Evolutionary conservation across 2,888 invertebrate genomes (phyloP).

Genomic region (Tineola bisselliella): DNA sequence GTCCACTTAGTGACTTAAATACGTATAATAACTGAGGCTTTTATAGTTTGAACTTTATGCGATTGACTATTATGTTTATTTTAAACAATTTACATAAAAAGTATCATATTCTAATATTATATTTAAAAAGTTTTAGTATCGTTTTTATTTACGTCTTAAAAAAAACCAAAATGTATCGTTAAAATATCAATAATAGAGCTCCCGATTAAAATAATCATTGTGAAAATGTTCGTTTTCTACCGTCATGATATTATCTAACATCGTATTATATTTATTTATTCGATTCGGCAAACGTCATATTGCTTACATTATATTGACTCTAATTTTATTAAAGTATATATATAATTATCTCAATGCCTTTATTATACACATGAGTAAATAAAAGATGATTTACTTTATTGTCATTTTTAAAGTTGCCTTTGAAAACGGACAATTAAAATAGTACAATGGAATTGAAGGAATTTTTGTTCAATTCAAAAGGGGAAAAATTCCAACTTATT

Average conservation of each 20-base stretch:
- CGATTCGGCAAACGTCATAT: background rate
- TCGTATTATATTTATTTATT: background rate
- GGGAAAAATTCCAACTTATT: background rate
- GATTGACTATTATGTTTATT: too few species aligned
- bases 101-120: too few species aligned
- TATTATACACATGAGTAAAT: too few species aligned
- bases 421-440: background rate
- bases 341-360: too few species aligned
- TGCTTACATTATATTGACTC: background rate
- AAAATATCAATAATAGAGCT: background rate
- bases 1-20: too few species aligned
- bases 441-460: background rate
- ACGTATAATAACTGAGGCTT: too few species aligned
- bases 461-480: conserved; percentile 1
- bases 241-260: background rate
- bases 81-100: too few species aligned
- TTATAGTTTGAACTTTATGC: too few species aligned
- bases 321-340: too few species aligned
- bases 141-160: too few species aligned
- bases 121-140: too few species aligned
- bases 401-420: background rate
- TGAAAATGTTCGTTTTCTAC: background rate
- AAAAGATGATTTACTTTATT: background rate
- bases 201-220: background rate
- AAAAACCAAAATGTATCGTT: background rate